These are phyloP conservation scores for Andrena minutula DNA, from an alignment of 2,888 invertebrate species.

Conservation along the genomic window DNA sequence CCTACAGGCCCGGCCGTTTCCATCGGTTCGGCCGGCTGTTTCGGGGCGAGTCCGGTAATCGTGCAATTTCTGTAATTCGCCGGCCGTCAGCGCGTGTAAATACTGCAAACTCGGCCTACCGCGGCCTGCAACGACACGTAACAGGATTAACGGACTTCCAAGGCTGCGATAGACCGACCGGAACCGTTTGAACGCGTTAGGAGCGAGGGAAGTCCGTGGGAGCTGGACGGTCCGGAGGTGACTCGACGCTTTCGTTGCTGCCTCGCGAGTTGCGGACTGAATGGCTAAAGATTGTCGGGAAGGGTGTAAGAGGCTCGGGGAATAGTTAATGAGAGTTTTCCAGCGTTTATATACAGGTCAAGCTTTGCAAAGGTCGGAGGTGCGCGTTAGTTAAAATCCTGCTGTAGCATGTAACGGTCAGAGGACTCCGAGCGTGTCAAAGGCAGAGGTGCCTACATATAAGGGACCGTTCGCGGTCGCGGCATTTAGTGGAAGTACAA, in stretches of 20 bases:
- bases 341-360: too few relatives aligned
- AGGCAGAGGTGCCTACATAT: too few relatives aligned
- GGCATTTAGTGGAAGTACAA: too few relatives aligned
- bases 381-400: too few relatives aligned
- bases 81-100: slow-evolving; percentile 54
- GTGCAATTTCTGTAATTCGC: slow-evolving; percentile 71
- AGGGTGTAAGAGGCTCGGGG: background rate
- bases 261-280: too few relatives aligned
- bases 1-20: background rate
- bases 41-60: slow-evolving; percentile 57
- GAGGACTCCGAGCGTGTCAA: too few relatives aligned
- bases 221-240: background rate
- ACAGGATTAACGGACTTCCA: slow-evolving; percentile 39
- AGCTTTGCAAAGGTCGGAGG: too few relatives aligned
- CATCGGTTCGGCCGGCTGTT: slow-evolving; percentile 36
- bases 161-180: slow-evolving; percentile 27
- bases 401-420: too few relatives aligned
- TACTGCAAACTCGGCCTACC: slow-evolving; percentile 40
- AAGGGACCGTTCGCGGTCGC: too few relatives aligned
- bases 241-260: background rate
- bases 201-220: background rate
- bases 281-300: too few relatives aligned
- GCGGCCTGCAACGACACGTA: slow-evolving; percentile 33
- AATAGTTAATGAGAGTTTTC: background rate
- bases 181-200: slow-evolving; percentile 14